A percentile compares a stretch with the other conserved stretches of the same genome.
phyloP scores from a whole-genome alignment of 1,140 invertebrate genomes.

The Cherax destructor region DNA sequence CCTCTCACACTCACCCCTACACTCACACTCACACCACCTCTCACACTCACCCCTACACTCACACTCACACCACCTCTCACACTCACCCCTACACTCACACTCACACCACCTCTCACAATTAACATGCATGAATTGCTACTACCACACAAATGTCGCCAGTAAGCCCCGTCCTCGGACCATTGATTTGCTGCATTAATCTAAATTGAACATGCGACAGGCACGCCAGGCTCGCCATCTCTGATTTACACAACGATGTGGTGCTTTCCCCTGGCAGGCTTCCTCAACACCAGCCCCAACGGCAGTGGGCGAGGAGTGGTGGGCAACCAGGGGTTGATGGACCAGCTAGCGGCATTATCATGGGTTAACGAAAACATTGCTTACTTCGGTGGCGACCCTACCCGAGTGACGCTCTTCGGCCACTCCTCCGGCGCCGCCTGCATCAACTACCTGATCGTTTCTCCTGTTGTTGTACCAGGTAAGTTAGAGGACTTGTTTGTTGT shows the following conservation, averaged over 20 bases:
- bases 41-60: background rate
- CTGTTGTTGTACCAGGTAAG: constrained; percentile 74
- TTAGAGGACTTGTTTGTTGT: background rate
- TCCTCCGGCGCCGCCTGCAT: constrained; percentile 79
- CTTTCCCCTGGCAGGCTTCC: constrained; percentile 66
- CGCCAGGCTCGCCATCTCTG: background rate
- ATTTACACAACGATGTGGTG: background rate
- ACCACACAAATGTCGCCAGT: background rate
- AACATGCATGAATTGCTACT: background rate
- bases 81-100: background rate
- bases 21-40: background rate
- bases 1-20: background rate
- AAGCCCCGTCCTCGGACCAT: background rate
- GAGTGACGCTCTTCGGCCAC: constrained; percentile 79
- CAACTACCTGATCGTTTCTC: constrained; percentile 77
- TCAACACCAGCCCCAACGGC: constrained; percentile 74
- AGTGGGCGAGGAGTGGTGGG: constrained; percentile 77
- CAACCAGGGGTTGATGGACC: constrained; percentile 75
- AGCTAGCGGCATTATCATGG: constrained; percentile 74
- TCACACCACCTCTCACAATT: background rate
- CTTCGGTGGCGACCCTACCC: constrained; percentile 88
- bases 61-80: background rate
- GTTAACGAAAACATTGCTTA: constrained; percentile 84
- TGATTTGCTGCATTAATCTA: background rate
- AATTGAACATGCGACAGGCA: background rate